Evolutionary conservation across 2,888 invertebrate species (phyloP), one percentile per base, ranked within the genome.

Genomic region (Apodemia mormo): DNA sequence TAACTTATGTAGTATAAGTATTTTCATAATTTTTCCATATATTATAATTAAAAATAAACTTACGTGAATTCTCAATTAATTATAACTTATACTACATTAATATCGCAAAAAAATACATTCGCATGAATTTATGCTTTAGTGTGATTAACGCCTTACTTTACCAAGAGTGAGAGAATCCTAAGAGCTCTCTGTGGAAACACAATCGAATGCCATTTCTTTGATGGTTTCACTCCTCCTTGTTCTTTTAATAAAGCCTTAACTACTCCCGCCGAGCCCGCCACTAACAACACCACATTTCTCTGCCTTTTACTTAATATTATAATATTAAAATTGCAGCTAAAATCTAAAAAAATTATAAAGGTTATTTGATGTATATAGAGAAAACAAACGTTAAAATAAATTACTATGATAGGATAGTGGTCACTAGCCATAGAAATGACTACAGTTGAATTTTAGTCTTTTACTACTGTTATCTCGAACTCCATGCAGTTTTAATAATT

Each of bases 111-210:
- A 56, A 29, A 56, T 2, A 29, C 8, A 29, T 3, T 2, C 9
- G 56, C 29, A 30, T n/a, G 37, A 64, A 65, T 33, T 9, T 9
- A 9, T 9, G 40, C 8, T 45, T 61, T 6, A 67, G 70, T 76
- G 73, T 73, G 70, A 30, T 61, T 49, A n/a, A 68, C 66, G 70
- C 74, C 67, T 76, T 73, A 76, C 72, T 71, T 76, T 73, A 73
- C 74, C 70, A 70, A 69, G 73, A 76, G 74, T 71, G 73, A 56
- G 56, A 56, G 56, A 56, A 56, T 56, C 56, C n/a, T 22, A 9
- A 56, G 56, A 56, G 56, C 56, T 56, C 56, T 56, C 56, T 22
- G 56, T 74, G 71, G 72, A 74, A 74, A 76, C 76, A 72, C 73
- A 74, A 76, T 76, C 76, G 66, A 45, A 66, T 66, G 66, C 45